phyloP scores from a whole-genome alignment of 1,140 invertebrate species.

The Popillia japonica region DNA sequence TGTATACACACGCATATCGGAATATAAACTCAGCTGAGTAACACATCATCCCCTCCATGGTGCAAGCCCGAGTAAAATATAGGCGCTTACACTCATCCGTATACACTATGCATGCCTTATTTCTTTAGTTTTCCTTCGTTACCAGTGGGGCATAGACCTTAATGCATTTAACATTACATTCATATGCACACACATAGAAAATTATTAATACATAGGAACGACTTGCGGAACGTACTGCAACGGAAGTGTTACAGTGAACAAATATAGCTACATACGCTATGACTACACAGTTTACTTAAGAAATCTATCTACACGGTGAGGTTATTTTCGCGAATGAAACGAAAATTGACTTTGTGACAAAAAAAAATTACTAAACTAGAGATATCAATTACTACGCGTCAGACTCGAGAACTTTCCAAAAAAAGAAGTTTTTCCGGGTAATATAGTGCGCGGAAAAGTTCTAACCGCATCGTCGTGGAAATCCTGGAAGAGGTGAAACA shows the following conservation, averaged over 20 bases:
- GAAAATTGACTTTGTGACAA: neutral
- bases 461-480: neutral
- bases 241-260: constrained; percentile 34
- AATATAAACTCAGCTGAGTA: constrained; percentile 1
- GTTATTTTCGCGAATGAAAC: neutral
- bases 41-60: constrained; percentile 20
- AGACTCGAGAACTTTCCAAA: neutral
- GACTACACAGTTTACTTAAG: neutral
- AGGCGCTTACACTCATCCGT: neutral
- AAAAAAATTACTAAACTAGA: neutral
- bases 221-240: neutral
- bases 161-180: constrained; percentile 9
- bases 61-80: constrained; percentile 1
- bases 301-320: neutral
- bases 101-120: constrained; percentile 26
- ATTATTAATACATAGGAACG: constrained; percentile 11
- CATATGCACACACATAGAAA: neutral
- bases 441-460: neutral
- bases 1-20: neutral
- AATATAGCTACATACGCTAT: neutral
- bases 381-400: neutral
- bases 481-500: neutral
- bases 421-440: neutral
- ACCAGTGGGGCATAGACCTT: constrained; percentile 28
- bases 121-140: constrained; percentile 34